Conservation (phyloP, 2,888 invertebrate species). For the Habrosyne pyritoides region DNA sequence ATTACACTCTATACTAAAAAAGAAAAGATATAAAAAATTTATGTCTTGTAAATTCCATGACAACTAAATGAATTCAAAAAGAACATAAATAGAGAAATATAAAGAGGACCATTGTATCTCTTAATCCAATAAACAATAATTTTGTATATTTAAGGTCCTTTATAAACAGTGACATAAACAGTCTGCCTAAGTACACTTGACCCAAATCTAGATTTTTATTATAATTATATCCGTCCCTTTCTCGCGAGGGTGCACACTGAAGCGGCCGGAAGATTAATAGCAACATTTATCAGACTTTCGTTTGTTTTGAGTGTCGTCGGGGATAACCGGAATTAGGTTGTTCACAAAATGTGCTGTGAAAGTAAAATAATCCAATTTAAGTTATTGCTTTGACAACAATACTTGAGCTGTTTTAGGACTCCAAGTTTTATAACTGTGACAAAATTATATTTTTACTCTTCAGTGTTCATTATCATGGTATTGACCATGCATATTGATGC, state of each 20-base stretch:
- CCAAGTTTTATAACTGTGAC: neutral
- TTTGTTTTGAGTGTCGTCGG: conserved; percentile 75
- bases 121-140: conserved; percentile 23
- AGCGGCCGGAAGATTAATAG: conserved; percentile 67
- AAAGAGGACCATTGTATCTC: conserved; percentile 13
- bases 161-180: conserved; percentile 27
- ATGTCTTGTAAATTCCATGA: too few species aligned
- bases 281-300: conserved; percentile 77
- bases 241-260: conserved; percentile 53
- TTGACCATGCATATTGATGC: too few species aligned
- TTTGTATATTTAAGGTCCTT: conserved; percentile 23
- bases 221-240: conserved; percentile 51
- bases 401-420: conserved; percentile 16
- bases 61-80: too few species aligned
- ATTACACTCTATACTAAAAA: too few species aligned
- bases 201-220: conserved; percentile 57
- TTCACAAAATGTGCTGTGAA: conserved; percentile 61
- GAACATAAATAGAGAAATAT: conserved; percentile 14
- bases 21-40: too few species aligned
- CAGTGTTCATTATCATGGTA: neutral
- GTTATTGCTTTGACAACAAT: conserved; percentile 48
- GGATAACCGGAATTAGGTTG: conserved; percentile 73
- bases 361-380: conserved; percentile 71
- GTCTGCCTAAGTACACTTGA: conserved; percentile 42
- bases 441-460: conserved; percentile 1